Conservation (phyloP, 2,113 vertebrate genomes). For the Pedionomus torquatus region DNA sequence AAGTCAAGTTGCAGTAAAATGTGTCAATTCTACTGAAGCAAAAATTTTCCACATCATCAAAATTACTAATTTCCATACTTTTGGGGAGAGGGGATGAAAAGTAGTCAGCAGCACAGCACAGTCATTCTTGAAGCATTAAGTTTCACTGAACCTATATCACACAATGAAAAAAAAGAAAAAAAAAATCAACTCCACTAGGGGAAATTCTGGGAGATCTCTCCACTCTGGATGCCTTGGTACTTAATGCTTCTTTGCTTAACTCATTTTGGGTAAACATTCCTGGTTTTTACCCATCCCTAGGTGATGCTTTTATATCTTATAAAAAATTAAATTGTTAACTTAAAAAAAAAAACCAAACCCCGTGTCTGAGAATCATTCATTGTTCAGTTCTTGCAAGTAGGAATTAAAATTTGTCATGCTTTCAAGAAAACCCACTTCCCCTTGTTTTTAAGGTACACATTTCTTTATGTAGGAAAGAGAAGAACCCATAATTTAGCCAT, state of each 20-base stretch:
- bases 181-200: background rate
- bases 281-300: background rate
- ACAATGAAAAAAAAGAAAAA: background rate
- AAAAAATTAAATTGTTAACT: background rate
- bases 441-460: background rate
- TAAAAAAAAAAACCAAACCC: background rate
- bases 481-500: background rate
- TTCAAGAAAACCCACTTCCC: background rate
- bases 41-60: background rate
- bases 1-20: background rate
- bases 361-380: background rate
- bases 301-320: background rate
- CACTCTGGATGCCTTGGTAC: background rate
- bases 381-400: background rate
- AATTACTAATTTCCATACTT: background rate
- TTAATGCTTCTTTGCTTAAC: background rate
- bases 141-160: background rate
- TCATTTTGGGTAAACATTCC: background rate
- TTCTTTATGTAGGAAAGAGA: background rate
- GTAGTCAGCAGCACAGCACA: background rate
- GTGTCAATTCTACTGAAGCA: background rate
- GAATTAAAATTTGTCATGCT: background rate
- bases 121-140: background rate
- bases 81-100: rapidly evolving
- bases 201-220: background rate